phyloP scores from a whole-genome alignment of 2,888 invertebrate species.

The Folsomia candida region DNA sequence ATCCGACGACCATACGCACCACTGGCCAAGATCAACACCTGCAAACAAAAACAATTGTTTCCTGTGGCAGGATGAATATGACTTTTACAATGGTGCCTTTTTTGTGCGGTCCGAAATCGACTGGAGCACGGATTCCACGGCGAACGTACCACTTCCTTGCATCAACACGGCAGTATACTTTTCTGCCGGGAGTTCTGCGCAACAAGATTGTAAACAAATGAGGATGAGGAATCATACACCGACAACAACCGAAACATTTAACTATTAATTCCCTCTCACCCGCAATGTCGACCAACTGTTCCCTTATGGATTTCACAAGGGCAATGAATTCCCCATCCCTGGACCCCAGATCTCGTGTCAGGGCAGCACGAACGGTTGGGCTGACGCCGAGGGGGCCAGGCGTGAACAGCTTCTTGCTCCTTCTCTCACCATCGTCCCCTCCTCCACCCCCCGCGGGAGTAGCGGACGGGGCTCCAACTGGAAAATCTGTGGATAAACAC shows the following conservation, averaged over 20 bases:
- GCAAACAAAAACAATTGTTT: neutral
- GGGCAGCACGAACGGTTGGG: conserved; percentile 50
- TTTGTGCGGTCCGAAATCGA: conserved; percentile 53
- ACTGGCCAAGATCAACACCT: conserved; percentile 56
- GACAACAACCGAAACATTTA: neutral
- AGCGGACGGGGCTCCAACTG: too few species aligned
- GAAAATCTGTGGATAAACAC: too few species aligned
- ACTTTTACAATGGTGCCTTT: conserved; percentile 51
- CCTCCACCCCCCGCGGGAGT: too few species aligned
- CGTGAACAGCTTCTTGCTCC: conserved; percentile 55
- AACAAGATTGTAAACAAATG: conserved; percentile 6
- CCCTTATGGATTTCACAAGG: conserved; percentile 53
- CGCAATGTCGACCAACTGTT: conserved; percentile 53
- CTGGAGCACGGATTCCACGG: conserved; percentile 56
- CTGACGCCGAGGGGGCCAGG: conserved; percentile 56
- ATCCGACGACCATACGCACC: conserved; percentile 57
- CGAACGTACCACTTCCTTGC: conserved; percentile 58
- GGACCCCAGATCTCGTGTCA: conserved; percentile 52
- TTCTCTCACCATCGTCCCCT: too few species aligned
- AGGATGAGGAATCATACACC: neutral
- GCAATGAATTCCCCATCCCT: conserved; percentile 55
- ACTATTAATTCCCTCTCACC: too few species aligned
- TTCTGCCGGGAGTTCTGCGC: conserved; percentile 52
- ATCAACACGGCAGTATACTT: conserved; percentile 55
- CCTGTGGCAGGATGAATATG: neutral